Evolutionary conservation across 2,888 invertebrate genomes (phyloP).

Genomic region (Leptinotarsa juncta): DNA sequence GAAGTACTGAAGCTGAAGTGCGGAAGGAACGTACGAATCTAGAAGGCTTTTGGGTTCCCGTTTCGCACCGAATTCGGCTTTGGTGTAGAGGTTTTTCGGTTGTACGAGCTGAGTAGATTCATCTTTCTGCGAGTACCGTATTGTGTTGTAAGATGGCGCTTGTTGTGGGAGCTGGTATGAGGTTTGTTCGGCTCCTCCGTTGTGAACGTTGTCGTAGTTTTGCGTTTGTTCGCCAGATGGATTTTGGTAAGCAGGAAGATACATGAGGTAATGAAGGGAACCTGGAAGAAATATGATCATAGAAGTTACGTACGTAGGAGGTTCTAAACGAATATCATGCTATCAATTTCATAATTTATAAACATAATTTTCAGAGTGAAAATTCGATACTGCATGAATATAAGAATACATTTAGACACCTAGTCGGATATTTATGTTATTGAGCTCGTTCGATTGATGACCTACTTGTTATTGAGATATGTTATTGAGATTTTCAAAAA

Average conservation of each 20-base stretch:
- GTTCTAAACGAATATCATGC: too few relatives aligned
- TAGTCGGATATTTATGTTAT: too few relatives aligned
- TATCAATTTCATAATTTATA: too few relatives aligned
- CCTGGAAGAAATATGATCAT: slow-evolving; percentile 29
- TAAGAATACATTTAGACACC: too few relatives aligned
- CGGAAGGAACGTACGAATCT: slow-evolving; percentile 68
- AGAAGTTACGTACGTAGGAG: too few relatives aligned
- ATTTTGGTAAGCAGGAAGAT: slow-evolving; percentile 51
- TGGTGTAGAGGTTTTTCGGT: slow-evolving; percentile 33
- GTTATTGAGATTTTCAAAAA: neutral
- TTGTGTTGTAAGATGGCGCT: neutral
- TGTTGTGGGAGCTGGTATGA: slow-evolving; percentile 19
- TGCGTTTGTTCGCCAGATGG: slow-evolving; percentile 47
- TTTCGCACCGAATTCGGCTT: slow-evolving; percentile 42
- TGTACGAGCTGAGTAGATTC: slow-evolving; percentile 26
- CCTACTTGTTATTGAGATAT: too few relatives aligned
- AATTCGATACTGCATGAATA: too few relatives aligned
- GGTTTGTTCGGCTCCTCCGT: slow-evolving; percentile 25
- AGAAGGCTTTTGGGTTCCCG: slow-evolving; percentile 66
- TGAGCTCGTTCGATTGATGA: too few relatives aligned
- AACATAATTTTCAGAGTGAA: too few relatives aligned
- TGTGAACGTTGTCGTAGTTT: slow-evolving; percentile 49
- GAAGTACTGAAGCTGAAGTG: slow-evolving; percentile 56
- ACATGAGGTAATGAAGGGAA: slow-evolving; percentile 60
- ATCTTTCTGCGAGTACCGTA: slow-evolving; percentile 25